Conservation (phyloP, 1,140 invertebrate genomes). For the Leptonema lineaticorne region DNA sequence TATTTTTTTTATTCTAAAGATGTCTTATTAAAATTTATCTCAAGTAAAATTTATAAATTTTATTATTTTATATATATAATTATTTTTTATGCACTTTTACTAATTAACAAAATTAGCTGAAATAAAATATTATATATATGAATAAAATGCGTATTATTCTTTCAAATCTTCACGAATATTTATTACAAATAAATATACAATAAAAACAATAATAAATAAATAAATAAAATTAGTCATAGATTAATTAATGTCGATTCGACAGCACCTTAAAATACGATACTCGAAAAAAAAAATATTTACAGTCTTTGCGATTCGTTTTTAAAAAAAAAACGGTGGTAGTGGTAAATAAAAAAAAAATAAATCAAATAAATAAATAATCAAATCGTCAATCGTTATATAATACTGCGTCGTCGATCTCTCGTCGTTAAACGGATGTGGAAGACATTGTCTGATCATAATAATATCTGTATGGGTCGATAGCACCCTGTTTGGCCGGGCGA, state of each 20-base stretch:
- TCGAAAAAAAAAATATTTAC: no score
- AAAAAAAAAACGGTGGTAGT: conserved; percentile 49
- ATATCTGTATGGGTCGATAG: conserved; percentile 58
- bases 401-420: conserved; percentile 5
- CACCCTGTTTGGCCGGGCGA: conserved; percentile 51
- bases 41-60: no score
- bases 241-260: conserved; percentile 23
- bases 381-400: conserved; percentile 42
- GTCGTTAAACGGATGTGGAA: conserved; percentile 41
- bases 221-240: conserved; percentile 34
- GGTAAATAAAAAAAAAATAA: no score
- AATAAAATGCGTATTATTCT: no score
- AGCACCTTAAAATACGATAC: no score
- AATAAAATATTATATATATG: no score
- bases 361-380: no score
- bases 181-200: conserved; percentile 40
- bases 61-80: no score
- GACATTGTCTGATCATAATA: conserved; percentile 60
- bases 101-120: no score
- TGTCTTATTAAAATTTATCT: no score
- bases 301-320: background rate
- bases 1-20: no score
- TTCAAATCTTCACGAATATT: conserved; percentile 1
- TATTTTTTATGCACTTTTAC: no score
- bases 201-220: conserved; percentile 40